Base-by-base conservation (phyloP, 1,140 invertebrate species). In the Drosophila nigrodunni region DNA sequence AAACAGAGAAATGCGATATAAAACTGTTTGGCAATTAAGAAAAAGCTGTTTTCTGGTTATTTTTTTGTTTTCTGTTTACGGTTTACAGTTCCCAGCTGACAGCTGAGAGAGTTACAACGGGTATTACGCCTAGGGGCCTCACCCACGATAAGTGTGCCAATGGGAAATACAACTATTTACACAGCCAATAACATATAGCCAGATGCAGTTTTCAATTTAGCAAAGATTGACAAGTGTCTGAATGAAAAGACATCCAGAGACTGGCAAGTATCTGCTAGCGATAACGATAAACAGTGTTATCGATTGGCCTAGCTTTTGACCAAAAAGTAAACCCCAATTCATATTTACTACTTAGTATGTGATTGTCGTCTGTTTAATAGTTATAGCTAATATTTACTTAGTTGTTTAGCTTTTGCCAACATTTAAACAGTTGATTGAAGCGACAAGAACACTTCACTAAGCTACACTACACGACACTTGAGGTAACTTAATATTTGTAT, bases 71-170 rank as follows among this genome's bases (percentile, higher is more conserved):
- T 30, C 44, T 47, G 44, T 47, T 47, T 18, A 18, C 15, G 15
- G 44, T 60, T 62, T 43, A 58, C 39, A 44, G 68, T 37, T 58
- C 50, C 54, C 73, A 71, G 73, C 73, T 75, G 67, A 13, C 73
- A 75, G 73, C 55, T 72, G 73, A 59, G 46, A 39, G 34, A 39
- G 34, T 69, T 69, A 35, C 64, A 70, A 70, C 58, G 57, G 72
- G 10, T 21, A 35, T 41, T 58, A 62, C 13, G 50, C 66, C 58
- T 11, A 15, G 39, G 49, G 49, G 58, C 66, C 55, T 34, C 47
- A 35, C 55, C 64, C 65, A 61, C 49, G 57, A 74, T 74, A 68
- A 73, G 21, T 62, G 21, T 25, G 44, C 11, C 43, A 46, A 9
- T 8, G 50, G 4, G 34, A 13, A 50, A 50, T 50, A 18, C 10